Conservation (phyloP, 2,113 vertebrate species). For the Protomyctophum bolini region DNA sequence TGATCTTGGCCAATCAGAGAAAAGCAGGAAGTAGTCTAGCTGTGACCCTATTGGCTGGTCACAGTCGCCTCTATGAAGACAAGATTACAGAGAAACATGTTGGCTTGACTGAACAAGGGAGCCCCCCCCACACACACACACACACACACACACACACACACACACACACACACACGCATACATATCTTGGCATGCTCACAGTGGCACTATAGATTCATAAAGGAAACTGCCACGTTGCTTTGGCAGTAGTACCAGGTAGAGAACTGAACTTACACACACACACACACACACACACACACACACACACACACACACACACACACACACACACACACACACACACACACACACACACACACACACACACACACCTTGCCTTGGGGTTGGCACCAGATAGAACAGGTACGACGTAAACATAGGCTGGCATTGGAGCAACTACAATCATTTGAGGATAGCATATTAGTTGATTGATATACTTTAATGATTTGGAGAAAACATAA, state of each 20-base stretch:
- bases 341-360: not conserved
- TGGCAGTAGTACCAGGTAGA: conserved; percentile 40
- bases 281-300: conserved; percentile 21
- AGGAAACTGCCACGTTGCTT: conserved; percentile 46
- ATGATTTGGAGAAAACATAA: conserved; percentile 27
- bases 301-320: not conserved
- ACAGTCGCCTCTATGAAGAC: conserved; percentile 14
- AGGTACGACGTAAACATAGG: conserved; percentile 49
- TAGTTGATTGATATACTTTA: conserved; percentile 38
- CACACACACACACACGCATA: not conserved
- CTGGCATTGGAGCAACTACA: conserved; percentile 46
- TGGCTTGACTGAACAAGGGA: conserved; percentile 19
- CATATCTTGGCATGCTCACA: conserved; percentile 18
- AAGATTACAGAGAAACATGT: conserved; percentile 37
- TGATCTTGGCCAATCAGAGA: not conserved
- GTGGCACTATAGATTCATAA: conserved; percentile 35
- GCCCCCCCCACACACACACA: not conserved
- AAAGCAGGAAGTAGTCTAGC: conserved; percentile 20
- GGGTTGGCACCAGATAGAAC: conserved; percentile 58
- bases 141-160: not conserved
- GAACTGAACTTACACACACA: conserved; percentile 49
- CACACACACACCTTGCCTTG: not conserved
- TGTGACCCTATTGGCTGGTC: conserved; percentile 15
- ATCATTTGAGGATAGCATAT: conserved; percentile 37
- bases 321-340: not conserved